Evolutionary conservation across 2,797 vertebrate genomes (phyloP).

Genomic region (Lutjanus argentimaculatus): DNA sequence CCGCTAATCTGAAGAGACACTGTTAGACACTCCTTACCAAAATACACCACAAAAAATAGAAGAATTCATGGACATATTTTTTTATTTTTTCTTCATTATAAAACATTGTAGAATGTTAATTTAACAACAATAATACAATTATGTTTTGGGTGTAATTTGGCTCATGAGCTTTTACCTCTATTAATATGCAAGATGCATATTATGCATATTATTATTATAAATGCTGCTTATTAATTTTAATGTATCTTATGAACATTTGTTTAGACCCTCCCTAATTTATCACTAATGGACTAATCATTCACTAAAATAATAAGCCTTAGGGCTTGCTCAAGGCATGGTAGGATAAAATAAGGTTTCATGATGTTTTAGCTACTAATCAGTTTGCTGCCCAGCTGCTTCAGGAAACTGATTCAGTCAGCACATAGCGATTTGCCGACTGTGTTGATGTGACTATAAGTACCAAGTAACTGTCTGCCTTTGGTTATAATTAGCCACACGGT

Average conservation of each 20-base stretch:
- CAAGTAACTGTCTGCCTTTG: conserved; percentile 51
- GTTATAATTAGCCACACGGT: conserved; percentile 64
- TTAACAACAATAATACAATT: not conserved
- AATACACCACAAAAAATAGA: not conserved
- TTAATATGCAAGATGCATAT: conserved; percentile 15
- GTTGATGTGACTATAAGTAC: conserved; percentile 52
- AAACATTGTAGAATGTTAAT: conserved; percentile 12
- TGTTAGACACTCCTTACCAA: not conserved
- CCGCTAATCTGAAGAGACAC: not conserved
- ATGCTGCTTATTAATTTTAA: conserved; percentile 36
- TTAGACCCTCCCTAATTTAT: conserved; percentile 34
- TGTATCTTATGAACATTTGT: conserved; percentile 12
- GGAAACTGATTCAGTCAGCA: conserved; percentile 38
- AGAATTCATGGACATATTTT: not conserved
- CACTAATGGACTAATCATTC: conserved; percentile 25
- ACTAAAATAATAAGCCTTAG: conserved; percentile 29
- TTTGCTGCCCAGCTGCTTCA: conserved; percentile 21
- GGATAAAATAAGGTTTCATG: conserved; percentile 21
- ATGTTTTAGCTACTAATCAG: conserved; percentile 48
- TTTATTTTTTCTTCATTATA: not conserved
- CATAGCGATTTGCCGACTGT: conserved; percentile 48
- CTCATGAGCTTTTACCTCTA: conserved; percentile 8
- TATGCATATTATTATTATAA: too few species aligned
- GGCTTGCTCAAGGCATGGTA: conserved; percentile 23
- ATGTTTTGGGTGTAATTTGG: conserved; percentile 2